Base-by-base conservation (phyloP, 2,888 invertebrate genomes). In the Lasioglossum calceatum region DNA sequence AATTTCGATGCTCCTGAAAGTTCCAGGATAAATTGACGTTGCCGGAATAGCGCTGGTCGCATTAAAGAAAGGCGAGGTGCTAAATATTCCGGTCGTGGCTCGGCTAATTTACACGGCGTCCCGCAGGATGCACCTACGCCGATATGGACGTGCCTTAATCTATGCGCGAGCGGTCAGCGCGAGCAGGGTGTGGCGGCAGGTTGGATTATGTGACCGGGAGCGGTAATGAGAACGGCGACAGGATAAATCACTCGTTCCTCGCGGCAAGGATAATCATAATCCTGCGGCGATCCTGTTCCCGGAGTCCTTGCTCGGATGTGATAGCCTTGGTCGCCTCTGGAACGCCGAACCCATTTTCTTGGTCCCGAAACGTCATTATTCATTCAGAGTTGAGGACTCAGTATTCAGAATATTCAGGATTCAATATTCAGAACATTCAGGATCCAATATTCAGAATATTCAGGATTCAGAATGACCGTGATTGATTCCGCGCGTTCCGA, bases 191-290 rank as follows among this genome's bases (percentile, higher is more conserved):
- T 92, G 94, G 93, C 93, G 85, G 89, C 92, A 90, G 91, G 91
- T 90, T 91, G 90, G 91, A 91, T 91, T 91, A 90, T 91, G 91
- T 92, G 92, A 92, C 93, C 92, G 90, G 92, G 91, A 92, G 91
- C 90, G 73, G 92, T 93, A 93, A 94, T 93, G 93, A 94, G 93
- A 89, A 93, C 93, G 92, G 92, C 93, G 92, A 93, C 92, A 88
- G 92, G 92, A 94, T 94, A 94, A 95, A 95, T 94, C 94, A 94
- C 90, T 92, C 92, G 90, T 92, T 93, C 91, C 92, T 82, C 88
- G 86, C 88, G 81, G 84, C 84, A 87, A 92, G 91, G 94, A 94
- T 94, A 93, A 94, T 92, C 91, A 91, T 91, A 92, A 91, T 92
- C 91, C 89, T 87, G 88, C 87, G 70, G 88, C 89, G 91, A 90